Evolutionary conservation across 2,797 vertebrate species (phyloP), one percentile per base, ranked within the genome.

Genomic region (Mionectes olivaceus): DNA sequence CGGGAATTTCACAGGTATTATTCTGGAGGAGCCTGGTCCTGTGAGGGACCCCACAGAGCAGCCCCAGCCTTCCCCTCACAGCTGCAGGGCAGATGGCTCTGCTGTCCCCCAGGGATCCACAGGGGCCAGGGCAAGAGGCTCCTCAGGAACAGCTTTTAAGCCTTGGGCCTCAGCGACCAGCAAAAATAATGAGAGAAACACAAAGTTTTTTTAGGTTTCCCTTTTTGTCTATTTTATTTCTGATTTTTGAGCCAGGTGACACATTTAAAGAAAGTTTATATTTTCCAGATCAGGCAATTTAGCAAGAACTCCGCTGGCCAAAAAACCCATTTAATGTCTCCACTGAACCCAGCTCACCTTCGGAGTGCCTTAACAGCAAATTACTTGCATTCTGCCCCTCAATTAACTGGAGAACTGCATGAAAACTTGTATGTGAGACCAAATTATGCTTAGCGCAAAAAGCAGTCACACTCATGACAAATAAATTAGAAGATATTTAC

Each of bases 1-100:
- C 1, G 4, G 35, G 67, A 82, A 88, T 83, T 63, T 10, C 56
- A 68, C 41, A 57, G 39, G 10, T 56, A 52, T 28, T 21, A 63
- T 86, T 67, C 60, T 27, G 65, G 4, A 52, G 69, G 52, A 10
- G 5, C 39, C 39, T 41, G 7, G 2, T 59, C 32, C 75, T 55
- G 94, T 25, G 76, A 63, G 4, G 4, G 93, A 70, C 53, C 46
- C 33, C 32, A 5, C 55, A 44, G 69, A 55, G 84, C 85, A 64
- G 90, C 77, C 93, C 91, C 95, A 87, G 96, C 94, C 82, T 61
- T 80, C 80, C 83, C 92, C 94, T 85, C 71, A 28, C 43, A 25
- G 53, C 95, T 80, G 93, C 95, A 90, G 86, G 55, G 85, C 86
- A 19, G 35, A 30, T 3, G 19, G 77, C 47, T 18, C 70, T 6